Conservation (phyloP, 2,888 invertebrate species). For the Vesta saturnalis region DNA sequence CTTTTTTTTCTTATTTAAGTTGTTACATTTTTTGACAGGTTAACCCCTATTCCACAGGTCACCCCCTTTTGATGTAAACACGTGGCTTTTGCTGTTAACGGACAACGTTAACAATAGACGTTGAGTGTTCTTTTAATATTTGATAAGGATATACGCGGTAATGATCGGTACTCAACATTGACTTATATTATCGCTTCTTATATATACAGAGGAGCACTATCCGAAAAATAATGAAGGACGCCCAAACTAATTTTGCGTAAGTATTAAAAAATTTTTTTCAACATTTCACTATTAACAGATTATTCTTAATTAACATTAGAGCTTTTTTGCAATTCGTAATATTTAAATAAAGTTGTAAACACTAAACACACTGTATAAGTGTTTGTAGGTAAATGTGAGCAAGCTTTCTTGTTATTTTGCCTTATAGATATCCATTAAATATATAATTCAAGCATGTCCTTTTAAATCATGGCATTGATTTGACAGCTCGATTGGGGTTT, state of each 20-base stretch:
- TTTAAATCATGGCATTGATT: slow-evolving; percentile 26
- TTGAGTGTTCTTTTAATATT: slow-evolving; percentile 53
- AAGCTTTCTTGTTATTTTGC: neutral
- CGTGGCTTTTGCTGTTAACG: slow-evolving; percentile 44
- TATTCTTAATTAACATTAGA: too few relatives aligned
- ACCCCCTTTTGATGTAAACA: slow-evolving; percentile 34
- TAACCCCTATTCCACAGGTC: slow-evolving; percentile 39
- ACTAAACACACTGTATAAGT: neutral
- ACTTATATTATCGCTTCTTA: slow-evolving; percentile 24
- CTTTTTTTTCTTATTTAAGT: neutral
- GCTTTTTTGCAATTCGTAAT: too few relatives aligned
- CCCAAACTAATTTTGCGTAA: too few relatives aligned
- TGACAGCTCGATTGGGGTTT: slow-evolving; percentile 21
- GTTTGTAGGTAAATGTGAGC: too few relatives aligned
- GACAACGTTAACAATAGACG: slow-evolving; percentile 40
- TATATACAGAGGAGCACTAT: neutral
- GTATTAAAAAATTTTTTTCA: too few relatives aligned
- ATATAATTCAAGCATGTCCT: slow-evolving; percentile 23
- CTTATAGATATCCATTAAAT: slow-evolving; percentile 11
- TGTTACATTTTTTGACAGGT: slow-evolving; percentile 27
- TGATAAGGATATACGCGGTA: slow-evolving; percentile 46
- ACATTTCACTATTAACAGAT: too few relatives aligned
- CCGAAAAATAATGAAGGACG: too few relatives aligned
- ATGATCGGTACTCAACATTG: slow-evolving; percentile 41
- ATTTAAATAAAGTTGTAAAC: too few relatives aligned